phyloP scores from a whole-genome alignment of 2,797 vertebrate genomes.

The Manis crassicaudata region DNA sequence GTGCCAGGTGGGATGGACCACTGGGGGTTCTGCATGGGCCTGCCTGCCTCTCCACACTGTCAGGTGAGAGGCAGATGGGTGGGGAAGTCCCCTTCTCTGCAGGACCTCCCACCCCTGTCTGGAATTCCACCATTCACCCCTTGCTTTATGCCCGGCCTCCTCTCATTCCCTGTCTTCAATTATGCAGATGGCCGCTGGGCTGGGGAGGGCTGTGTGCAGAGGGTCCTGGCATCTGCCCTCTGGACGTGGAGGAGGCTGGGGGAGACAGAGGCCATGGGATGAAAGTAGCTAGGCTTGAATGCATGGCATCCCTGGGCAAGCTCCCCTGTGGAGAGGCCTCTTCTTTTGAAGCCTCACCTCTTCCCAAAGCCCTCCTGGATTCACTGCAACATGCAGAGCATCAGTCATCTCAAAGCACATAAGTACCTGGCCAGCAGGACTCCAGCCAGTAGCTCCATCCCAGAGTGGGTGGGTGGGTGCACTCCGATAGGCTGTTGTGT shows the following conservation, averaged over 20 bases:
- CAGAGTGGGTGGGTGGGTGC: neutral
- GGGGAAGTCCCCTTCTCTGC: constrained; percentile 36
- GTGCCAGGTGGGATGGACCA: no score
- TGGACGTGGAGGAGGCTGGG: neutral
- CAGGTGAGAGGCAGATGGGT: neutral
- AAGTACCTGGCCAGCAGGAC: neutral
- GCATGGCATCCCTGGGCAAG: neutral
- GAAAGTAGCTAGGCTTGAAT: neutral
- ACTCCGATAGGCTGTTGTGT: neutral
- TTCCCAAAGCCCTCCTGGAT: constrained; percentile 10
- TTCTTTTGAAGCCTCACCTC: neutral
- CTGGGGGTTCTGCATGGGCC: neutral
- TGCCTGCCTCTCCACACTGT: neutral
- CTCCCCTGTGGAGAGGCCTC: neutral
- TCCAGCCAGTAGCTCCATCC: neutral
- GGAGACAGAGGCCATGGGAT: neutral
- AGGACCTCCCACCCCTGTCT: neutral
- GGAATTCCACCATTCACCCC: neutral
- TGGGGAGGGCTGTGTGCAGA: neutral
- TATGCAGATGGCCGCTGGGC: neutral
- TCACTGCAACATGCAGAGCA: neutral
- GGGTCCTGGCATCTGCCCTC: neutral
- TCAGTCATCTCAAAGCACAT: neutral
- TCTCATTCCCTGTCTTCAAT: neutral
- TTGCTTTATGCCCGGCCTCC: neutral